Evolutionary conservation across 2,797 vertebrate genomes (phyloP).

Genomic region (Vultur gryphus): DNA sequence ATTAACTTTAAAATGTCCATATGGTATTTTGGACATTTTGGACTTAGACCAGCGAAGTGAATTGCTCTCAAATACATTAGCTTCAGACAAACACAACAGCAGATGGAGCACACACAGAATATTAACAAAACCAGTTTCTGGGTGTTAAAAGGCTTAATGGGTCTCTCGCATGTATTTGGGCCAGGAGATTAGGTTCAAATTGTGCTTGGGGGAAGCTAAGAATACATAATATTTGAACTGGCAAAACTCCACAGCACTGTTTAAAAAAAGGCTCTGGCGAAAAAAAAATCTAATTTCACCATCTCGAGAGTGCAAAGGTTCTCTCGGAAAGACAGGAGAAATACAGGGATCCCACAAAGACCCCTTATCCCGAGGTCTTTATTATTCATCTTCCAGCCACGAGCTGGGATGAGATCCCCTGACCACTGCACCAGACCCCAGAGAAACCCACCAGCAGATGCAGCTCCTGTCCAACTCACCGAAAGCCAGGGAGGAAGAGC

Average conservation of each 20-base stretch:
- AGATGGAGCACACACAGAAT: constrained; percentile 48
- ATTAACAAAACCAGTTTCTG: constrained; percentile 42
- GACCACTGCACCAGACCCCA: too few species aligned
- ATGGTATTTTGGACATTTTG: constrained; percentile 44
- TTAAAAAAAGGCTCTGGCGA: background rate
- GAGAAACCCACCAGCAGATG: background rate
- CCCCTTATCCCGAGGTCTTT: background rate
- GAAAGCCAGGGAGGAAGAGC: background rate
- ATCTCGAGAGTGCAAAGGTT: background rate
- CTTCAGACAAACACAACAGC: constrained; percentile 40
- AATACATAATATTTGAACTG: constrained; percentile 1
- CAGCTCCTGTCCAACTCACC: background rate
- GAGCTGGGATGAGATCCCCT: background rate
- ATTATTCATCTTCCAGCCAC: background rate
- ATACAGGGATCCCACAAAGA: background rate
- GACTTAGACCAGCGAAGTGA: constrained; percentile 26
- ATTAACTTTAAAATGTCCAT: constrained; percentile 31
- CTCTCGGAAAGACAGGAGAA: background rate
- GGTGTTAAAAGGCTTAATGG: constrained; percentile 54
- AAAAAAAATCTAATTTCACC: background rate
- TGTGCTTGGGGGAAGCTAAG: constrained; percentile 14
- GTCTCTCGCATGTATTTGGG: background rate
- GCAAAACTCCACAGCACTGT: background rate
- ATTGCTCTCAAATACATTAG: constrained; percentile 45
- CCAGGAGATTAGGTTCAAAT: background rate